Percentiles rank a stretch among this genome's conserved stretches.
These are phyloP conservation scores for Pilophorus perplexus DNA, from an alignment of 2,888 invertebrate genomes.

Conservation along the genomic window DNA sequence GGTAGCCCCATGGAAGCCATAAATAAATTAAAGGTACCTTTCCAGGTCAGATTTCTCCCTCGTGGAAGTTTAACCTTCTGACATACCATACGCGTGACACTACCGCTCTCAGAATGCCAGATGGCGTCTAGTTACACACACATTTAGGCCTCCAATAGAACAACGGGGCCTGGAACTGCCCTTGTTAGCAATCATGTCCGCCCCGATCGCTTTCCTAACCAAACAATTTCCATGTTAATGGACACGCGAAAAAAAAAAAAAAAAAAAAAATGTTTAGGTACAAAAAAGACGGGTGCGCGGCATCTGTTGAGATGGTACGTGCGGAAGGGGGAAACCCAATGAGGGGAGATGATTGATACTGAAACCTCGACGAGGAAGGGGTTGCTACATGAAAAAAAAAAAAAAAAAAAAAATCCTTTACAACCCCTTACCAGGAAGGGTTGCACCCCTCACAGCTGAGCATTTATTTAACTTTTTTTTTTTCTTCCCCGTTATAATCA, in stretches of 20 bases:
- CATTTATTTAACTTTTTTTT: constrained; percentile 35
- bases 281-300: constrained; percentile 37
- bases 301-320: constrained; percentile 32
- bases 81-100: no score
- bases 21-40: no score
- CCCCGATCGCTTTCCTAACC: constrained; percentile 33
- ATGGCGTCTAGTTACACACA: constrained; percentile 20
- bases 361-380: constrained; percentile 27
- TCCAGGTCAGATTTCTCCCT: no score
- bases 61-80: no score
- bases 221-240: constrained; percentile 33
- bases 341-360: constrained; percentile 35
- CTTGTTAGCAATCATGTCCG: constrained; percentile 34
- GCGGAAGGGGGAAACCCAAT: constrained; percentile 2
- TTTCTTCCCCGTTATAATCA: constrained; percentile 20
- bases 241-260: no score
- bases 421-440: constrained; percentile 28
- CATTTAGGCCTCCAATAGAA: constrained; percentile 25
- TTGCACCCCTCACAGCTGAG: constrained; percentile 28
- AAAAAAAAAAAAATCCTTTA: constrained; percentile 18
- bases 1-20: no score
- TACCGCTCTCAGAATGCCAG: no score
- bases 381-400: no score
- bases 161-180: constrained; percentile 15
- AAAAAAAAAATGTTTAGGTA: not conserved